phyloP scores from a whole-genome alignment of 2,797 vertebrate genomes.

The Pseudotriccus pelzelni region DNA sequence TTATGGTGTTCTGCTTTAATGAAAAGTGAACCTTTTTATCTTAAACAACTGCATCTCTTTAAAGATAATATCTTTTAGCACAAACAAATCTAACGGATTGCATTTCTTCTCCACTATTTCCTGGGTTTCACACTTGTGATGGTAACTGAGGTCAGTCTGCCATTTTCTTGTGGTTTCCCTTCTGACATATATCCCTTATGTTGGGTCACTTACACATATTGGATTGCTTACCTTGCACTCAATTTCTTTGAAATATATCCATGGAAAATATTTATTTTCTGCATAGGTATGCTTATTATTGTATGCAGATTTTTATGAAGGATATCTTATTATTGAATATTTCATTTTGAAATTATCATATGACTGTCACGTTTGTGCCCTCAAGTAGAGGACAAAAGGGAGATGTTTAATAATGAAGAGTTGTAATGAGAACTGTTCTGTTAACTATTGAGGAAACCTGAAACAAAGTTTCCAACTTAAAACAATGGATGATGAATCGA shows the following conservation, averaged over 20 bases:
- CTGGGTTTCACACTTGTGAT: background rate
- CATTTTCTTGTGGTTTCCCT: background rate
- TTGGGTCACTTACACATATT: background rate
- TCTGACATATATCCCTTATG: rapidly evolving
- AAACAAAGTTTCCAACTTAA: background rate
- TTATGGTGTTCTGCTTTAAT: background rate
- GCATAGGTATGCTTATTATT: background rate
- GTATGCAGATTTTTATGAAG: background rate
- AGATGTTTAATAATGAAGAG: background rate
- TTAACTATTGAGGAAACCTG: background rate
- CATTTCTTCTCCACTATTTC: background rate
- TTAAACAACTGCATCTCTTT: background rate
- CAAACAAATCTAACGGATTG: background rate
- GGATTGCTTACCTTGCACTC: background rate
- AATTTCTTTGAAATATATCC: background rate
- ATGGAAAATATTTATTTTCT: background rate
- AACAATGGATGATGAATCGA: background rate
- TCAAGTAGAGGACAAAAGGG: background rate
- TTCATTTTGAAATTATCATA: background rate
- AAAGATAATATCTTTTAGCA: background rate
- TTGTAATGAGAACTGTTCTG: background rate
- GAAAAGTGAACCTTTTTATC: background rate
- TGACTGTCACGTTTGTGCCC: background rate
- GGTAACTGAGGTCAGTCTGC: background rate
- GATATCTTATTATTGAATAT: background rate